These are phyloP conservation scores for Tenthredo distinguenda DNA, from an alignment of 2,888 invertebrate species.

Conservation along the genomic window DNA sequence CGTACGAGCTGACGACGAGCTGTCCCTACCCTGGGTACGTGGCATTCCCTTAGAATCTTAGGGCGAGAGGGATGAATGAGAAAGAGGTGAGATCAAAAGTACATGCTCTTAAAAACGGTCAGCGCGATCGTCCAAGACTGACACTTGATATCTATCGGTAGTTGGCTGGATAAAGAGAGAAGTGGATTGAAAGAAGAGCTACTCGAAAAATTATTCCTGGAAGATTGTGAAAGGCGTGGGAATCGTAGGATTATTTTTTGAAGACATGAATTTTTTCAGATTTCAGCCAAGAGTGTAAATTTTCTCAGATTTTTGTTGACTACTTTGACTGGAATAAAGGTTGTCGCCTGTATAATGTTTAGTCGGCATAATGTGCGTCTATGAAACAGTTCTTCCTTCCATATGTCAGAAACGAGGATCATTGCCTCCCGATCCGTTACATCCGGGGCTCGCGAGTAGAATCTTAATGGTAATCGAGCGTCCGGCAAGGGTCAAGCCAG, in stretches of 20 bases:
- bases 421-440: conserved; percentile 39
- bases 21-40: neutral
- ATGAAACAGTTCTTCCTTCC: conserved; percentile 29
- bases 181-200: neutral
- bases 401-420: conserved; percentile 42
- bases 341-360: conserved; percentile 12
- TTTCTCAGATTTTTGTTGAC: neutral
- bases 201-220: neutral
- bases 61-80: neutral
- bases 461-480: conserved; percentile 51
- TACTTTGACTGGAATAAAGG: neutral
- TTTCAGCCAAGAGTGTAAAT: neutral
- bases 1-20: neutral
- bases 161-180: neutral
- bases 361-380: neutral
- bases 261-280: neutral
- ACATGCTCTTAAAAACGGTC: neutral
- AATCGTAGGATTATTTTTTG: neutral
- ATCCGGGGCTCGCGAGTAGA: conserved; percentile 45
- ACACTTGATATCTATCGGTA: neutral
- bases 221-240: neutral
- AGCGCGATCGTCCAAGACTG: neutral
- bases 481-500: conserved; percentile 69
- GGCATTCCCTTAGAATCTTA: neutral
- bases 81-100: neutral